phyloP scores from a whole-genome alignment of 30 jellyfish, hydroid and myxozoan species.

The Phacellophora camtschatica region DNA sequence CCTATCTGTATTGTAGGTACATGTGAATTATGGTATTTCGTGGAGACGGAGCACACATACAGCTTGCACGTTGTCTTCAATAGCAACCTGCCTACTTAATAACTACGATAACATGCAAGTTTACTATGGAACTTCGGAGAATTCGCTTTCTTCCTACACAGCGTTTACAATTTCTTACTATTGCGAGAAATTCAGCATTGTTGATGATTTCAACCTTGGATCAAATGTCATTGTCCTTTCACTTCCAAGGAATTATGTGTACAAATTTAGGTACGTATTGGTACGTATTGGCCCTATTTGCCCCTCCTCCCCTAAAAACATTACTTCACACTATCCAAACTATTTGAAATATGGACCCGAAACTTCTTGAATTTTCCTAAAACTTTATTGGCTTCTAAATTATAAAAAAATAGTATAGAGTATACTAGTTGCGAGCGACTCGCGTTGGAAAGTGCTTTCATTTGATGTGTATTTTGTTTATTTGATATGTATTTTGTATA shows the following conservation, averaged over 20 bases:
- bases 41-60: conserved; percentile 56
- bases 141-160: not conserved
- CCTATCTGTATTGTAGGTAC: conserved; percentile 17
- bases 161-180: conserved; percentile 9
- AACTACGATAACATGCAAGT: conserved; percentile 24
- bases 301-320: too few relatives aligned
- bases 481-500: too few relatives aligned
- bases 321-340: too few relatives aligned
- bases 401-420: too few relatives aligned
- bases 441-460: too few relatives aligned
- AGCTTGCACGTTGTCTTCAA: conserved; percentile 13
- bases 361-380: too few relatives aligned
- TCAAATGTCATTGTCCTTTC: conserved; percentile 4
- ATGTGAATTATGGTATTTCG: conserved; percentile 35
- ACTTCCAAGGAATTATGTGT: not conserved
- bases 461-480: too few relatives aligned
- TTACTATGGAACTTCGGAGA: conserved; percentile 1
- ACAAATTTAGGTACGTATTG: conserved; percentile 7
- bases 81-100: conserved; percentile 22
- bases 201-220: conserved; percentile 29
- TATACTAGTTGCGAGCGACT: too few relatives aligned
- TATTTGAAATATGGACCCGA: too few relatives aligned
- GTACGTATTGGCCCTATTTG: not conserved
- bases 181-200: conserved; percentile 11
- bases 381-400: too few relatives aligned